Conservation (phyloP, 2,888 invertebrate species). For the Dilophus febrilis region DNA sequence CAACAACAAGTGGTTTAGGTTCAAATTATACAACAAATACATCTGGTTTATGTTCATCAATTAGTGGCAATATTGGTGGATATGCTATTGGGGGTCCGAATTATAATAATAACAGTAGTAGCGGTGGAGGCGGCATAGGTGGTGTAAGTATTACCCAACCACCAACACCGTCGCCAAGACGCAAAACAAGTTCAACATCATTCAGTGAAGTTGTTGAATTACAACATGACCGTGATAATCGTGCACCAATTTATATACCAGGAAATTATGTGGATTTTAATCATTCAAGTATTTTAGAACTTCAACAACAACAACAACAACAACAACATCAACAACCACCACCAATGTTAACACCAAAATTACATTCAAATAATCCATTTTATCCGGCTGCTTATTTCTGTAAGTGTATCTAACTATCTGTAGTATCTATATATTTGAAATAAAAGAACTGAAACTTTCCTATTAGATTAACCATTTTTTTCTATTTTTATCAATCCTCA, state of each 20-base stretch:
- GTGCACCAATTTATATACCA: conserved; percentile 20
- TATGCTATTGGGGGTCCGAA: too few species aligned
- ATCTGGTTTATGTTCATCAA: conserved; percentile 19
- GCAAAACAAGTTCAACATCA: conserved; percentile 54
- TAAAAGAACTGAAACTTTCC: too few species aligned
- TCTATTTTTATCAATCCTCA: too few species aligned
- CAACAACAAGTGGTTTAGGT: conserved; percentile 36
- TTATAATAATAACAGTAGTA: too few species aligned
- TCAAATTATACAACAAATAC: conserved; percentile 33
- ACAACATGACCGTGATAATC: conserved; percentile 14
- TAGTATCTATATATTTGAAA: too few species aligned
- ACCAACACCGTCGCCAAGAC: conserved; percentile 49
- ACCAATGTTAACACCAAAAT: conserved; percentile 13
- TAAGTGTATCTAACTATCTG: too few species aligned
- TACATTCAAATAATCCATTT: neutral
- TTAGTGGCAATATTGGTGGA: conserved; percentile 18
- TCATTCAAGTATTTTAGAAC: too few species aligned
- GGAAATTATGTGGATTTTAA: conserved; percentile 1
- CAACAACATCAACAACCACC: conserved; percentile 9
- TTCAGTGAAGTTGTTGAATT: conserved; percentile 39
- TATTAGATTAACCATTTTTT: neutral
- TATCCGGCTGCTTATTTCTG: too few species aligned
- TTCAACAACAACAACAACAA: conserved; percentile 11
- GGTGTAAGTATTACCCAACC: conserved; percentile 29
- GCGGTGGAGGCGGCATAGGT: conserved; percentile 14